Conservation (phyloP, 2,888 invertebrate genomes). For the Drosophila percnosoma region DNA sequence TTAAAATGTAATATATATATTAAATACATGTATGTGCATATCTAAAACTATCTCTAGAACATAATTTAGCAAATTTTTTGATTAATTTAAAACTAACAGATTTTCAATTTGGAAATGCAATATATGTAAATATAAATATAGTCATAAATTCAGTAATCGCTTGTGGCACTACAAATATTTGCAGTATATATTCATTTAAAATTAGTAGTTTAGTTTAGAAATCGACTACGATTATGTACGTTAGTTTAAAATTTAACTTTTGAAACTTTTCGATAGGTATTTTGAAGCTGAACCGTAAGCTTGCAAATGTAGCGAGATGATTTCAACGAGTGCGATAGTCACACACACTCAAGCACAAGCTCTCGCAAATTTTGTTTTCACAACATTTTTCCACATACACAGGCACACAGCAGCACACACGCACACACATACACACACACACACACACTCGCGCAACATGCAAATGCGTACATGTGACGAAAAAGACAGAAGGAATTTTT, state of each 20-base stretch:
- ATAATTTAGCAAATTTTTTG: not conserved
- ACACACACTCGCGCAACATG: not conserved
- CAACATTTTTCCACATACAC: constrained; percentile 42
- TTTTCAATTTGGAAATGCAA: not conserved
- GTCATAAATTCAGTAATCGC: not conserved
- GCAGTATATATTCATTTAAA: not conserved
- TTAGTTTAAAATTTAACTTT: not conserved
- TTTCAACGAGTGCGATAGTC: constrained; percentile 22
- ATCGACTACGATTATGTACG: not conserved
- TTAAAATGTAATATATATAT: not conserved
- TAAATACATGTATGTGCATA: not conserved
- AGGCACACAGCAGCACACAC: constrained; percentile 6
- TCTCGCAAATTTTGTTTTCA: constrained; percentile 38
- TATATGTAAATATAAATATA: not conserved
- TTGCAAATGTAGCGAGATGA: constrained; percentile 26
- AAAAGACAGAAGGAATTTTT: constrained; percentile 32
- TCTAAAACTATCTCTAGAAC: not conserved
- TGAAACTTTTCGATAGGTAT: not conserved
- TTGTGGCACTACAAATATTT: not conserved
- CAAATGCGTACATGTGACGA: constrained; percentile 6
- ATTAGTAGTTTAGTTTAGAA: not conserved
- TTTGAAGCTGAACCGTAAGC: constrained; percentile 4
- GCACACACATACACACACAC: constrained; percentile 5
- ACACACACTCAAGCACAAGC: constrained; percentile 1
- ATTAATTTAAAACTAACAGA: not conserved